These are phyloP conservation scores for Heterodera carotae DNA, from an alignment of 1,140 invertebrate species.

Conservation along the genomic window DNA sequence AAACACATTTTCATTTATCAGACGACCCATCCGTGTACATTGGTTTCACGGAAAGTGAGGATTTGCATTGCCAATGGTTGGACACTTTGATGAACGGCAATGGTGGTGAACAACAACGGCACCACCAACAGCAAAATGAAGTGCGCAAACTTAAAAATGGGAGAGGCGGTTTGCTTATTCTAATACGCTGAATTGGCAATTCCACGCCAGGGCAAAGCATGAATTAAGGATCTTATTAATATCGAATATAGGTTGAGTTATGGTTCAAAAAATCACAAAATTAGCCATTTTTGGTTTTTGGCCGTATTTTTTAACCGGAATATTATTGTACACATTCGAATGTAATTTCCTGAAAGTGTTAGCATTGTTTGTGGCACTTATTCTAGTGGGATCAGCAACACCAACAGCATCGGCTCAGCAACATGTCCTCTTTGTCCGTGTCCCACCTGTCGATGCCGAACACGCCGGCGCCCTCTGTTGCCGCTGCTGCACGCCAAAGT, in stretches of 20 bases:
- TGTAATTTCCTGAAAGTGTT: too few relatives aligned
- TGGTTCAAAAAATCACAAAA: too few relatives aligned
- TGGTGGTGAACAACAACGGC: not conserved
- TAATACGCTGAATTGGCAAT: too few relatives aligned
- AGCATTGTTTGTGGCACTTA: too few relatives aligned
- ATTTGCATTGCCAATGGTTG: conserved; percentile 44
- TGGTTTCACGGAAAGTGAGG: conserved; percentile 50
- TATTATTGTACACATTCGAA: too few relatives aligned
- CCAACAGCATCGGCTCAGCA: conserved; percentile 30
- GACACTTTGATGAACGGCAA: conserved; percentile 23
- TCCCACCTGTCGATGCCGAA: conserved; percentile 21
- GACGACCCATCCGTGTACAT: conserved; percentile 49
- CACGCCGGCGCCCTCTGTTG: not conserved
- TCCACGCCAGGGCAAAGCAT: too few relatives aligned
- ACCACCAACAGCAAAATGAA: conserved; percentile 2
- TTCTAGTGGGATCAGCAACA: conserved; percentile 5
- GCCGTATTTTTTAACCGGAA: too few relatives aligned
- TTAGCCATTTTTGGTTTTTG: too few relatives aligned
- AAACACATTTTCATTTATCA: conserved; percentile 16
- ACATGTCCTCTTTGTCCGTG: conserved; percentile 37
- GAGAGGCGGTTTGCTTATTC: too few relatives aligned
- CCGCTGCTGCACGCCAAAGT: conserved; percentile 1
- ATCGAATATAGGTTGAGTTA: too few relatives aligned
- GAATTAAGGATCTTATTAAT: too few relatives aligned
- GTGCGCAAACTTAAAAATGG: too few relatives aligned